Percentiles rank a stretch among this genome's conserved stretches.
phyloP scores from a whole-genome alignment of 2,888 invertebrate species.

The Trichacis sp. region DNA sequence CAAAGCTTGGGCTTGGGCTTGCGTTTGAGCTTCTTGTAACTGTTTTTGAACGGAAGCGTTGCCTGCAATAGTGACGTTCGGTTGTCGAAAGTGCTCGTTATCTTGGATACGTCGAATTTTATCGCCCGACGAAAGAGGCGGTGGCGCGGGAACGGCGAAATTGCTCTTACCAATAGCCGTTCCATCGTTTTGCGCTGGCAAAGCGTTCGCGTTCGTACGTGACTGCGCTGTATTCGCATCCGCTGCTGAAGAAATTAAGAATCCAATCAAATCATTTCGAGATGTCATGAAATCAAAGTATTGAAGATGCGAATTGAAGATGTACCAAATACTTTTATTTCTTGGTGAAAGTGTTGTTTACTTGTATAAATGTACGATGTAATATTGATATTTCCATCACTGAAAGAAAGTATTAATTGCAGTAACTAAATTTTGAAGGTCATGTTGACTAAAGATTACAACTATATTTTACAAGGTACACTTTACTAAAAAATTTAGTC shows the following conservation, averaged over 20 bases:
- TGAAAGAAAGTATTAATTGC: no score
- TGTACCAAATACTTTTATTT: no score
- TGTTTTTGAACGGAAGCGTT: conserved; percentile 63
- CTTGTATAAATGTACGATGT: no score
- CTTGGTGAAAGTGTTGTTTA: no score
- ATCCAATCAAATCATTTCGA: no score
- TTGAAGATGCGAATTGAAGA: no score
- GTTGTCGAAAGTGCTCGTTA: conserved; percentile 71
- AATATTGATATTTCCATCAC: no score
- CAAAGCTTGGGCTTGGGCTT: conserved; percentile 81
- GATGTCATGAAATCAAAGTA: no score
- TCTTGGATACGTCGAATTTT: conserved; percentile 74
- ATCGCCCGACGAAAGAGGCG: conserved; percentile 67
- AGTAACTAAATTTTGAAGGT: no score
- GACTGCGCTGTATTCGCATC: conserved; percentile 59
- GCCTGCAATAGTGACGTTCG: conserved; percentile 62
- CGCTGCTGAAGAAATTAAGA: conserved; percentile 59
- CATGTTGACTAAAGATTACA: no score
- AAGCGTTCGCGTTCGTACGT: conserved; percentile 59
- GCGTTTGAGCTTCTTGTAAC: conserved; percentile 66
- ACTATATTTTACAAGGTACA: no score
- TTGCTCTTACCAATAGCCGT: conserved; percentile 66
- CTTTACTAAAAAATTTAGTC: no score
- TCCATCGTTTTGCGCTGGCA: conserved; percentile 52
- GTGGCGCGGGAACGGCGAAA: conserved; percentile 74